Evolutionary conservation across 1,140 invertebrate species (phyloP).

Genomic region (Centruroides sculpturatus): DNA sequence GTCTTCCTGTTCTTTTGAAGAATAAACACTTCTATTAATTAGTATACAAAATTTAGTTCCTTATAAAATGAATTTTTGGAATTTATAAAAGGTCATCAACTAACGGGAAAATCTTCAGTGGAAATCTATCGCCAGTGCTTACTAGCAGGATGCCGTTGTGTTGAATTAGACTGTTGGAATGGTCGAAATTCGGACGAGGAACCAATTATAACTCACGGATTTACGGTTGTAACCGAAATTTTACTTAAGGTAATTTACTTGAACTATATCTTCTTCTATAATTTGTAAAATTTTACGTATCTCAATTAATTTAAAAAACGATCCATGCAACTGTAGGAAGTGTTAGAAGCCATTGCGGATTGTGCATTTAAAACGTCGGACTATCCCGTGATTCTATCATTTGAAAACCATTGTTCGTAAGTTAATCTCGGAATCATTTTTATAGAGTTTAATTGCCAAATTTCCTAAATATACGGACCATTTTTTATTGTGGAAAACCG

Average conservation of each 20-base stretch:
- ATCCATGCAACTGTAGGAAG: constrained; percentile 17
- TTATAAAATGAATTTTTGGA: not conserved
- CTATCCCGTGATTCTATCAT: constrained; percentile 88
- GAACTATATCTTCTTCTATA: not conserved
- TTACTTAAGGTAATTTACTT: constrained; percentile 50
- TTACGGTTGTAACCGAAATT: constrained; percentile 92
- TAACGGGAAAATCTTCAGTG: constrained; percentile 50
- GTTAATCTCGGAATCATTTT: not conserved
- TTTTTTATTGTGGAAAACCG: not conserved
- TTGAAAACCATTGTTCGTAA: constrained; percentile 84
- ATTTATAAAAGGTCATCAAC: constrained; percentile 32
- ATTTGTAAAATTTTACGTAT: not conserved
- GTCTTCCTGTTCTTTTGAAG: not conserved
- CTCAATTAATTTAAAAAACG: not conserved
- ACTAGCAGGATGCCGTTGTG: constrained; percentile 86
- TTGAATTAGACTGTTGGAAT: constrained; percentile 97
- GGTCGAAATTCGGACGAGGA: constrained; percentile 67
- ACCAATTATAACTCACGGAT: constrained; percentile 93
- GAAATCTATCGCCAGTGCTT: constrained; percentile 93
- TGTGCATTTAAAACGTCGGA: constrained; percentile 96
- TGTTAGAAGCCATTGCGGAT: constrained; percentile 91
- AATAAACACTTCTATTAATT: not conserved
- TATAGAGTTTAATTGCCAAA: not conserved
- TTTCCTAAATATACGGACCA: not conserved
- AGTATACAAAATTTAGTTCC: not conserved